Evolutionary conservation across 2,888 invertebrate genomes (phyloP).

Genomic region (Smittia aterrima): DNA sequence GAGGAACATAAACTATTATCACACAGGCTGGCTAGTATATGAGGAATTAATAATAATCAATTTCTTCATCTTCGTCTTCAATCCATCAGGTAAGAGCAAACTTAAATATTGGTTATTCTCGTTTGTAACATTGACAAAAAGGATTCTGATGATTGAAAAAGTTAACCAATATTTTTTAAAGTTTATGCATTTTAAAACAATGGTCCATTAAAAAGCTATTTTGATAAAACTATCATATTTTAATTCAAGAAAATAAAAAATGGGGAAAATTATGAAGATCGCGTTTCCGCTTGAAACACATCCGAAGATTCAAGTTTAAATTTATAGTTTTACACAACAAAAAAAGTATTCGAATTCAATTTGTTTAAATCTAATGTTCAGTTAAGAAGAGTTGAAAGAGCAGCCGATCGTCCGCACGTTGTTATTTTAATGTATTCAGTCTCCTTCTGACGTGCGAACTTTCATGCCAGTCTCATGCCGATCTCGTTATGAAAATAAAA

Average conservation of each 20-base stretch:
- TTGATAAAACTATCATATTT: background rate
- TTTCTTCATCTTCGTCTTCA: background rate
- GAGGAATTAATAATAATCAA: conserved; percentile 37
- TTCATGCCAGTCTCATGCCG: background rate
- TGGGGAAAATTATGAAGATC: background rate
- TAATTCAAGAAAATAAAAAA: background rate
- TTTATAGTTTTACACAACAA: background rate
- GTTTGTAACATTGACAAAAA: background rate
- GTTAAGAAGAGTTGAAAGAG: background rate
- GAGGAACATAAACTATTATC: conserved; percentile 53
- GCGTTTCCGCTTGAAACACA: background rate
- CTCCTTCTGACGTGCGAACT: conserved; percentile 5
- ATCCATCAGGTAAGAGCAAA: background rate
- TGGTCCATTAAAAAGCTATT: background rate
- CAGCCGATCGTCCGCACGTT: background rate
- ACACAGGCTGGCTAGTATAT: conserved; percentile 52
- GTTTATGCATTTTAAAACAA: background rate
- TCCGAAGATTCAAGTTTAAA: background rate
- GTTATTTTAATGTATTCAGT: conserved; percentile 1
- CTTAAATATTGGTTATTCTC: conserved; percentile 8
- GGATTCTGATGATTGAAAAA: background rate
- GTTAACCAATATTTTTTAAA: background rate
- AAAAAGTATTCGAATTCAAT: background rate
- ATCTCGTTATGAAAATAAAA: background rate
- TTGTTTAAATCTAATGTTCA: background rate